Conservation (phyloP, 2,113 vertebrate species). For the Cromileptes altivelis region DNA sequence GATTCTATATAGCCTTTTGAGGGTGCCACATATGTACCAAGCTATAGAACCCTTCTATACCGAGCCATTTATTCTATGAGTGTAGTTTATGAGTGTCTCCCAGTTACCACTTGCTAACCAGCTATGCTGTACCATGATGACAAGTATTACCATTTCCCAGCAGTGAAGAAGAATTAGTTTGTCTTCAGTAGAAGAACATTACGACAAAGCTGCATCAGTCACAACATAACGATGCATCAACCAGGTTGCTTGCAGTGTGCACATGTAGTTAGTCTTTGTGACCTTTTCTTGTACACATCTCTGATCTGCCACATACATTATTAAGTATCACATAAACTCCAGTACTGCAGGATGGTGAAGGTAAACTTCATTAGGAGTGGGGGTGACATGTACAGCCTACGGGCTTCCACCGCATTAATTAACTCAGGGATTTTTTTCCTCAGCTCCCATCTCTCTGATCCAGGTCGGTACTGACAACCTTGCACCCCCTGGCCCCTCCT, state of each 20-base stretch:
- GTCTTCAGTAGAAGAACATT: not conserved
- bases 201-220: slow-evolving; percentile 4
- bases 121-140: not conserved
- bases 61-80: too few relatives aligned
- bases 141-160: not conserved
- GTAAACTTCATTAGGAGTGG: slow-evolving; percentile 65
- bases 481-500: slow-evolving; percentile 54
- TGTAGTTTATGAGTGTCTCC: not conserved
- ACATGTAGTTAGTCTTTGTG: slow-evolving; percentile 28
- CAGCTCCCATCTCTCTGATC: slow-evolving; percentile 65
- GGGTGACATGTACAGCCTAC: slow-evolving; percentile 60
- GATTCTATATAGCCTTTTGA: too few relatives aligned
- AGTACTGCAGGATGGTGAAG: slow-evolving; percentile 35
- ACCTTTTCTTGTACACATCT: slow-evolving; percentile 44
- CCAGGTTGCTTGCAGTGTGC: not conserved
- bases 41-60: too few relatives aligned
- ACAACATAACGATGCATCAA: slow-evolving; percentile 3
- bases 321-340: slow-evolving; percentile 45
- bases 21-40: too few relatives aligned
- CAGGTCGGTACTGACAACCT: slow-evolving; percentile 69
- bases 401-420: slow-evolving; percentile 63
- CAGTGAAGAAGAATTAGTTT: not conserved
- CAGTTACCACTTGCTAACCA: not conserved
- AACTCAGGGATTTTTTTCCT: slow-evolving; percentile 52
- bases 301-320: slow-evolving; percentile 46